A percentile compares a stretch with the other conserved stretches of the same genome.
Evolutionary conservation across 2,113 vertebrate species (phyloP).

Genomic region (Ptychochromis oligacanthus): DNA sequence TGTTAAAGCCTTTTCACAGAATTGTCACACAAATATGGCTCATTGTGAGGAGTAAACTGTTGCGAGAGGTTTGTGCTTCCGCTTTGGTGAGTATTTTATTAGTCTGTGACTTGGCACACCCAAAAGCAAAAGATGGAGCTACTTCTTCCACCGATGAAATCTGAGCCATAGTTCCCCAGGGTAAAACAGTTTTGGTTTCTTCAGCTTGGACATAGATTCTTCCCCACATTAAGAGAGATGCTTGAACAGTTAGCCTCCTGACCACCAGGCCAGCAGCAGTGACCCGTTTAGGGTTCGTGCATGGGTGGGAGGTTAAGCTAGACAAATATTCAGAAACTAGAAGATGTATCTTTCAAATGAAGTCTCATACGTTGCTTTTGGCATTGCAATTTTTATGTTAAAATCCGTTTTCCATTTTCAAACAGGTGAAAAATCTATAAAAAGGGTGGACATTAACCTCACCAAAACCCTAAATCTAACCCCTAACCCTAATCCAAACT

Average conservation of each 20-base stretch:
- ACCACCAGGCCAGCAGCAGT: not conserved
- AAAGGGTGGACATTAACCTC: not conserved
- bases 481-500: too few species aligned
- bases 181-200: not conserved
- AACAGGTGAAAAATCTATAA: not conserved
- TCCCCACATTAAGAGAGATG: not conserved
- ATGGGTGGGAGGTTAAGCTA: not conserved
- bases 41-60: not conserved
- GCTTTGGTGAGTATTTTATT: not conserved
- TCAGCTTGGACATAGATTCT: not conserved
- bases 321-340: not conserved
- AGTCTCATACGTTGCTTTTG: rapidly evolving
- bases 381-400: not conserved
- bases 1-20: too few species aligned
- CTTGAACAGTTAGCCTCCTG: not conserved
- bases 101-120: too few species aligned
- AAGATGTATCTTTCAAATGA: not conserved
- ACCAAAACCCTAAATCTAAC: rapidly evolving
- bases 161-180: not conserved
- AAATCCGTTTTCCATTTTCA: not conserved
- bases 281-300: not conserved
- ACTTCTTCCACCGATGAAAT: not conserved
- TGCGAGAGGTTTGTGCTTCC: not conserved
- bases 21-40: not conserved
- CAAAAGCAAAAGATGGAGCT: too few species aligned